Evolutionary conservation across 2,888 invertebrate genomes (phyloP), one percentile per base, ranked within the genome.

Genomic region (Himalopsyche tibetana): DNA sequence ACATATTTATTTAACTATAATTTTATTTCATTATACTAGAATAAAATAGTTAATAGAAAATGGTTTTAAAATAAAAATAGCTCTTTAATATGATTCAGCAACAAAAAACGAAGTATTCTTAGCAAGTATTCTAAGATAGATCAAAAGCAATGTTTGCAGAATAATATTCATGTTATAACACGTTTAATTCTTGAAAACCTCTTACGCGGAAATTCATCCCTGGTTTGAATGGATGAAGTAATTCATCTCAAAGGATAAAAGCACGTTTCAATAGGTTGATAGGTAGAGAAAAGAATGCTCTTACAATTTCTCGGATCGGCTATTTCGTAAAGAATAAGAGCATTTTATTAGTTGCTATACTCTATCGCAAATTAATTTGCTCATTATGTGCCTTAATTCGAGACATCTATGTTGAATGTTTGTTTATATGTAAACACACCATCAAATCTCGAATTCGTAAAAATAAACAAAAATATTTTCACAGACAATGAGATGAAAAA

Each of bases 161-260:
- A 74, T 74, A 74, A 74, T 74, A 69, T 69, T 9, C 38, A 74
- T 38, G 74, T 74, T 38, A 38, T 74, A 74, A 74, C 36, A 74
- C 11, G 38, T 74, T 36, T 74, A 74, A 38, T 74, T 74, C 74
- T 36, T 74, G 38, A 74, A 74, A 74, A 5, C 38, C 15, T 69
- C 28, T 69, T 69, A 69, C 69, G 28, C 69, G 69, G 69, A 69
- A 69, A 74, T 36, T 74, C 36, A 74, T 74, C 74, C 38, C 12
- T 38, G 74, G 38, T 38, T 9, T 38, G 74, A 74, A 38, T 38
- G 74, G 36, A 38, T 74, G 74, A 74, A 74, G 12, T 74, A 74
- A 74, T 74, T 74, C 38, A 74, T 74, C 38, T 74, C 74, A 74
- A 74, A 36, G 74, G 74, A 74, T 74, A 74, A 74, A 74, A 38